These are phyloP conservation scores for Ochropleura leucogaster DNA, from an alignment of 2,888 invertebrate genomes.

Conservation along the genomic window DNA sequence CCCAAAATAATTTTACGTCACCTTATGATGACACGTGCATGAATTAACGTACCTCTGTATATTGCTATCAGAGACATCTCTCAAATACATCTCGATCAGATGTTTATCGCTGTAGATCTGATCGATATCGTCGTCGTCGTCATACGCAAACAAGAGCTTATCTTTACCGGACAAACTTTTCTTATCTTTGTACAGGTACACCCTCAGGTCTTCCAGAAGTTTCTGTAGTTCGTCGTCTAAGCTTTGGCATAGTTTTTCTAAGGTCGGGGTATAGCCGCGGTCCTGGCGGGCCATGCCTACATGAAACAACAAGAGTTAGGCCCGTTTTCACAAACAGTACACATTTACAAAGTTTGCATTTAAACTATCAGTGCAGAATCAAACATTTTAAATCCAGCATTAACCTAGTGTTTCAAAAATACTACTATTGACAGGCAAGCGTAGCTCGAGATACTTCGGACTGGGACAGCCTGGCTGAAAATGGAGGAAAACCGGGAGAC, in stretches of 20 bases:
- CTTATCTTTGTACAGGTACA: conserved; percentile 92
- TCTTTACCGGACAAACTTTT: conserved; percentile 69
- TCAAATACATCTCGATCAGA: conserved; percentile 88
- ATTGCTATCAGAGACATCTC: conserved; percentile 85
- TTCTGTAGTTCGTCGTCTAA: conserved; percentile 92
- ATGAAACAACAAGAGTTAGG: conserved; percentile 10
- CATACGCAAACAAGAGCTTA: conserved; percentile 78
- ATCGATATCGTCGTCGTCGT: conserved; percentile 82
- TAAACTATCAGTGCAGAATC: not conserved
- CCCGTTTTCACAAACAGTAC: not conserved
- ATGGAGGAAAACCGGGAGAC: not conserved
- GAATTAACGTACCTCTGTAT: conserved; percentile 82
- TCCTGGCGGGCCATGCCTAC: conserved; percentile 93
- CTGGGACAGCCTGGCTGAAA: not conserved
- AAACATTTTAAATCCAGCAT: not conserved
- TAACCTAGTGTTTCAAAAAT: not conserved
- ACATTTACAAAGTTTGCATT: not conserved
- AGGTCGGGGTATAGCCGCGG: conserved; percentile 93
- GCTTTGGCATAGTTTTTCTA: conserved; percentile 93
- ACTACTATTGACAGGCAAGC: not conserved
- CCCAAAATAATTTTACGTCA: conserved; percentile 18
- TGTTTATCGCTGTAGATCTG: conserved; percentile 86
- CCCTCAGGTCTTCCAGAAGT: conserved; percentile 92
- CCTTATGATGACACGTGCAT: conserved; percentile 15
- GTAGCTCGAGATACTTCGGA: not conserved